phyloP scores from a whole-genome alignment of 2,888 invertebrate species.

The Girardia tigrina region DNA sequence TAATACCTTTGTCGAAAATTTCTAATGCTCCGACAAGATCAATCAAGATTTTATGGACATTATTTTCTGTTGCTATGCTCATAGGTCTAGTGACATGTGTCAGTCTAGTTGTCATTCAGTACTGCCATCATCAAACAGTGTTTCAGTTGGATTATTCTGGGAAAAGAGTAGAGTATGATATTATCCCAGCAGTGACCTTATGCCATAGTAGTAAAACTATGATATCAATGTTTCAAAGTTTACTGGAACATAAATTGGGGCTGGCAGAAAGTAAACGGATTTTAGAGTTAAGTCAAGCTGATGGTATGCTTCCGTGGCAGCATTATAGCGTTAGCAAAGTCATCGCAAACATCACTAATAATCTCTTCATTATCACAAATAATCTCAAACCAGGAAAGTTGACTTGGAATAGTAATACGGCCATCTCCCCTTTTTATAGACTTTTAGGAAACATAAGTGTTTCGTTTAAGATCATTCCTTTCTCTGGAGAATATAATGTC shows the following conservation, averaged over 20 bases:
- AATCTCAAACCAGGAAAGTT: background rate
- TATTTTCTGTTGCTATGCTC: slow-evolving; percentile 24
- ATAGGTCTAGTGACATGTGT: slow-evolving; percentile 8
- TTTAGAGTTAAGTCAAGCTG: background rate
- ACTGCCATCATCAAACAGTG: slow-evolving; percentile 29
- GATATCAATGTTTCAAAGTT: background rate
- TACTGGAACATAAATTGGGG: background rate
- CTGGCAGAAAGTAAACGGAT: background rate
- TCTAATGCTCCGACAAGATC: slow-evolving; percentile 28
- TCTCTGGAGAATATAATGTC: background rate
- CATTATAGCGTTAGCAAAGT: background rate
- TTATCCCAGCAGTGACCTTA: slow-evolving; percentile 24
- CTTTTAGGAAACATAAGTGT: slow-evolving; percentile 21
- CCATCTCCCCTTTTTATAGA: slow-evolving; percentile 28
- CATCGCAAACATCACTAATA: background rate
- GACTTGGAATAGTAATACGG: background rate
- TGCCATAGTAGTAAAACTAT: slow-evolving; percentile 14
- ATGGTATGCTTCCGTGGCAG: slow-evolving; percentile 21
- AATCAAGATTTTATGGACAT: slow-evolving; percentile 26
- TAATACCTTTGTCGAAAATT: slow-evolving; percentile 30
- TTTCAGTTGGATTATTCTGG: slow-evolving; percentile 25
- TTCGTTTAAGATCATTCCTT: background rate
- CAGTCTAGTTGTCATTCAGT: slow-evolving; percentile 24
- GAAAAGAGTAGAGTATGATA: background rate
- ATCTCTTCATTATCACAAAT: slow-evolving; percentile 16